A percentile compares a stretch with the other conserved stretches of the same genome.
phyloP scores from a whole-genome alignment of 2,888 invertebrate genomes.

The Rhamnusium bicolor region DNA sequence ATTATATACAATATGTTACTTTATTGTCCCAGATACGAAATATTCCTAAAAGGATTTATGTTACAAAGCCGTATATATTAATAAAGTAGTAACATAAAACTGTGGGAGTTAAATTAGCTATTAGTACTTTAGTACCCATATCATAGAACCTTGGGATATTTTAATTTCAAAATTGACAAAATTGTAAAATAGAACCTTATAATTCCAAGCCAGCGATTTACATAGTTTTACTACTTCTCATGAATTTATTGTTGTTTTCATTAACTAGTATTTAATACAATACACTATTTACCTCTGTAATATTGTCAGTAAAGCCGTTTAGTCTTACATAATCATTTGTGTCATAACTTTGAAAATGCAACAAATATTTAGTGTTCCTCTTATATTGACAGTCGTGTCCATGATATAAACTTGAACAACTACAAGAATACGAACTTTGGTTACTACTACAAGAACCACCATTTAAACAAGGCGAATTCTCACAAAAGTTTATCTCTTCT shows the following conservation, averaged over 20 bases:
- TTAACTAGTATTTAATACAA: background rate
- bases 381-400: slow-evolving; percentile 73
- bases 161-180: too few relatives aligned
- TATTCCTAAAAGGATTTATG: too few relatives aligned
- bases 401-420: slow-evolving; percentile 71
- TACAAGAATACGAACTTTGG: slow-evolving; percentile 69
- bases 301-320: slow-evolving; percentile 70
- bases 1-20: too few relatives aligned
- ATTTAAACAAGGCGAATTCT: slow-evolving; percentile 68
- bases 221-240: too few relatives aligned
- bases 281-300: slow-evolving; percentile 69
- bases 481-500: slow-evolving; percentile 71
- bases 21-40: too few relatives aligned
- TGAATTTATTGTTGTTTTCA: too few relatives aligned
- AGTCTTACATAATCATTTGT: slow-evolving; percentile 75
- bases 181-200: too few relatives aligned
- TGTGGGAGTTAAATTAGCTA: too few relatives aligned
- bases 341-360: slow-evolving; percentile 75
- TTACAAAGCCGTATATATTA: too few relatives aligned
- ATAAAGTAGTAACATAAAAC: too few relatives aligned
- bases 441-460: slow-evolving; percentile 67
- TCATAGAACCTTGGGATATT: too few relatives aligned
- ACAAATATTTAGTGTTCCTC: slow-evolving; percentile 72
- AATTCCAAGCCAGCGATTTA: background rate
- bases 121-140: too few relatives aligned